Percentiles rank a stretch among this genome's conserved stretches.
Evolutionary conservation across 2,797 vertebrate genomes (phyloP).

Genomic region (Chrosomus eos): DNA sequence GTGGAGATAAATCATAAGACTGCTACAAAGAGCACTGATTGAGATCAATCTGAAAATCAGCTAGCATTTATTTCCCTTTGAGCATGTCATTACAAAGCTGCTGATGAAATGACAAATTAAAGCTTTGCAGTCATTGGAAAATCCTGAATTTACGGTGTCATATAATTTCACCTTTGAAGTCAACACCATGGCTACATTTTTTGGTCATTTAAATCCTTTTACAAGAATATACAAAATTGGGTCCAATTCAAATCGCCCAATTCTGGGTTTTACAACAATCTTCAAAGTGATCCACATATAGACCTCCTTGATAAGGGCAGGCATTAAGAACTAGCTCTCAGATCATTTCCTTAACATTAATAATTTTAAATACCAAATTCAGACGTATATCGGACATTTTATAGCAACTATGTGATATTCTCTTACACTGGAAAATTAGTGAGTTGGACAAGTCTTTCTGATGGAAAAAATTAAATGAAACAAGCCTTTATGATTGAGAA

Average conservation of each 20-base stretch:
- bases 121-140: conserved; percentile 32
- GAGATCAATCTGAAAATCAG: conserved; percentile 61
- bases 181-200: background rate
- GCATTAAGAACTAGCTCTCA: background rate
- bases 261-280: conserved; percentile 1
- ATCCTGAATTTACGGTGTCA: conserved; percentile 12
- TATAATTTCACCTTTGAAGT: conserved; percentile 31
- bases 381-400: background rate
- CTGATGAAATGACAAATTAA: conserved; percentile 45
- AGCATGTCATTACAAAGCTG: conserved; percentile 45
- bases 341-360: background rate
- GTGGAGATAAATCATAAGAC: conserved; percentile 36
- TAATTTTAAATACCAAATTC: background rate
- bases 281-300: conserved; percentile 5
- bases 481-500: background rate
- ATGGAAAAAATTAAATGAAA: background rate
- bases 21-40: conserved; percentile 58
- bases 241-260: background rate
- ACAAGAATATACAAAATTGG: conserved; percentile 10
- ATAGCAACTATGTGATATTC: conserved; percentile 1
- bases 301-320: background rate
- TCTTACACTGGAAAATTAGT: background rate
- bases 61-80: conserved; percentile 51
- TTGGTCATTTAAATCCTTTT: conserved; percentile 3
- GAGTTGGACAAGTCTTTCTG: background rate